phyloP scores from a whole-genome alignment of 2,888 invertebrate species.

The Ellobium chinense region DNA sequence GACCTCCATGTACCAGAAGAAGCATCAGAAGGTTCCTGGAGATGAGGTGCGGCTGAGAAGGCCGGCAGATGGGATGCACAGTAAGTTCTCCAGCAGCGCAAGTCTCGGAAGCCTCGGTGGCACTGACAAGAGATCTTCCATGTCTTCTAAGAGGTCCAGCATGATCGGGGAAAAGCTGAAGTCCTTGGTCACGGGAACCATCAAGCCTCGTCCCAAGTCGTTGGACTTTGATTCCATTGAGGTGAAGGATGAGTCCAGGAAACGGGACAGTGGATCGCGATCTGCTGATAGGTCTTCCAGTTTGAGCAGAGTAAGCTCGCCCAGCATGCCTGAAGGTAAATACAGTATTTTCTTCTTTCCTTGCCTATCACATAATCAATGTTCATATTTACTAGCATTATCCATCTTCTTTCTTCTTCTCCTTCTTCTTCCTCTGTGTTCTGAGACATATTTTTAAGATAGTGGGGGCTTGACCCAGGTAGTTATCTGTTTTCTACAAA shows the following conservation, averaged over 20 bases:
- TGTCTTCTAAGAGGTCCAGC: conserved; percentile 66
- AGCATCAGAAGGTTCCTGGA: conserved; percentile 49
- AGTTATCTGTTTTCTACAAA: too few species aligned
- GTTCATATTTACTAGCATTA: too few species aligned
- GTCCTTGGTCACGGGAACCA: conserved; percentile 59
- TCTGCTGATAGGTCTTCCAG: conserved; percentile 34
- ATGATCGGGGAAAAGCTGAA: conserved; percentile 68
- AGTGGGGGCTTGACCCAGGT: too few species aligned
- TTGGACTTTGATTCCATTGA: conserved; percentile 69
- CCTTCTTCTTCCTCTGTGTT: too few species aligned
- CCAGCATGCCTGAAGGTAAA: conserved; percentile 61
- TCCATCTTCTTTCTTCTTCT: background rate
- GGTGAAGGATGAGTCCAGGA: conserved; percentile 49
- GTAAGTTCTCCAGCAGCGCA: conserved; percentile 56
- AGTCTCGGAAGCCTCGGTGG: conserved; percentile 60
- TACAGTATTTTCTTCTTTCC: too few species aligned
- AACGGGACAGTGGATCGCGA: background rate
- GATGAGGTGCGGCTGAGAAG: conserved; percentile 39
- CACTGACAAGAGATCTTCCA: conserved; percentile 54
- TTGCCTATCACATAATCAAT: too few species aligned
- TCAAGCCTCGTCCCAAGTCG: conserved; percentile 66
- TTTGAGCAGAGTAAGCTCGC: conserved; percentile 58
- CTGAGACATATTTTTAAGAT: too few species aligned
- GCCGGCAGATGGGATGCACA: background rate
- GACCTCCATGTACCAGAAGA: conserved; percentile 50